Evolutionary conservation across 2,888 invertebrate genomes (phyloP), one percentile per base, ranked within the genome.

Genomic region (Anoncus sp.): DNA sequence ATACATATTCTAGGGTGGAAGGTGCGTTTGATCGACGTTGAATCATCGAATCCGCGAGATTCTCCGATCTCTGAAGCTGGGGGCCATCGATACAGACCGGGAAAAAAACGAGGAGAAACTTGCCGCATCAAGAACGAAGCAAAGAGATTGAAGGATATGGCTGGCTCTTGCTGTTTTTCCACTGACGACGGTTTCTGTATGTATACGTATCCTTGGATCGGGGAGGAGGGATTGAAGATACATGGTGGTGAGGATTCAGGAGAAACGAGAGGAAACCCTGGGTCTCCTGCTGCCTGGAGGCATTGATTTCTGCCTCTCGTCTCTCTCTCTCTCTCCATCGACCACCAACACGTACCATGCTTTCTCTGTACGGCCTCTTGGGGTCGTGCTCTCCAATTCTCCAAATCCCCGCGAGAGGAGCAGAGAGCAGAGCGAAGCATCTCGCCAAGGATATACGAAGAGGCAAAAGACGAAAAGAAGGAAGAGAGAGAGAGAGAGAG

Each of bases 301-400:
- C 90, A 90, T 91, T 90, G 91, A 91, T 91, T 91, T 90, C 90
- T 20, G 7, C 7, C 88, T 88, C 90, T 90, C 89, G 87, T 89
- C 89, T 89, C 88, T 88, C 87, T 88, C 87, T 89, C 88, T 89
- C 89, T 89, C 88, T 88, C 87, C 89, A 87, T 89, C 88, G 89
- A 87, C 87, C 89, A 86, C n/a, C n/a, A n/a, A n/a, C 87, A 86
- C 87, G n/a, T 45, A 10, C 12, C 38, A 10, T 10, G 38, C 38
- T 9, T 20, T n/a, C n/a, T n/a, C n/a, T n/a, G n/a, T n/a, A n/a
- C 10, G 84, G 85, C 84, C 87, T 87, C 85, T 84, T 77, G 85
- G 67, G 84, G 84, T 82, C 84, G 82, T 80, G 83, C 80, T 86
- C 86, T 86, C 86, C 85, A 83, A 84, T 85, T n/a, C n/a, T n/a